Evolutionary conservation across 2,797 vertebrate species (phyloP), one percentile per base, ranked within the genome.

Genomic region (Silurus lanzhouensis): DNA sequence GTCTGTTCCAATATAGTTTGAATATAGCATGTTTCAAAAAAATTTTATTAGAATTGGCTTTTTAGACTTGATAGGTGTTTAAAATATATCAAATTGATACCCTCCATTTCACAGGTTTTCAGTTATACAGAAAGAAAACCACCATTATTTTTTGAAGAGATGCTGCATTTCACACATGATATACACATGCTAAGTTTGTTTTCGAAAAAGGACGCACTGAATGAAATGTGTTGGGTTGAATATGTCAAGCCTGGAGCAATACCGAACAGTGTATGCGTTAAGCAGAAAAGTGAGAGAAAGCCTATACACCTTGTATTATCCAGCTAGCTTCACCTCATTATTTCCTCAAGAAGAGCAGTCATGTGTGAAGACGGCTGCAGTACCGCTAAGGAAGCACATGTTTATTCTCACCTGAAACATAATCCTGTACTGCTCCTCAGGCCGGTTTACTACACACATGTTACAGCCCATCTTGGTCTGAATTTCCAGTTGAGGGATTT

Each of bases 391-490:
- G 25, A 67, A 67, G 46, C 78, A 52, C 2, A 5, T 52, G 61
- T 67, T 52, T 52, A 25, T 55, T 67, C 94, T 92, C 91, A 96
- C 96, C 96, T 96, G 96, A 89, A 96, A 95, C 96, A 96, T 95
- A 91, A 96, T 94, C 91, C 94, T 92, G 94, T 96, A 96, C 88
- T 96, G 96, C 91, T 96, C 96, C 94, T 96, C 96, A 25, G 95
- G 95, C 64, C 95, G 95, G 87, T 94, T 94, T 78, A 96, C 95
- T 93, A 97, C 95, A 89, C 96, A 96, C 96, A 96, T 96, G 94
- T 96, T 96, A 91, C 96, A 96, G 91, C 96, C 96, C 96, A 96
- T 96, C 90, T 81, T 89, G 91, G 13, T 71, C 60, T 0, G 3
- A 10, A 52, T 52, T 52, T 52, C 48, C 48, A 38, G 46, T 48